Evolutionary conservation across 92 coral and sea anemone species (phyloP).

Genomic region (Phenganax marumi): DNA sequence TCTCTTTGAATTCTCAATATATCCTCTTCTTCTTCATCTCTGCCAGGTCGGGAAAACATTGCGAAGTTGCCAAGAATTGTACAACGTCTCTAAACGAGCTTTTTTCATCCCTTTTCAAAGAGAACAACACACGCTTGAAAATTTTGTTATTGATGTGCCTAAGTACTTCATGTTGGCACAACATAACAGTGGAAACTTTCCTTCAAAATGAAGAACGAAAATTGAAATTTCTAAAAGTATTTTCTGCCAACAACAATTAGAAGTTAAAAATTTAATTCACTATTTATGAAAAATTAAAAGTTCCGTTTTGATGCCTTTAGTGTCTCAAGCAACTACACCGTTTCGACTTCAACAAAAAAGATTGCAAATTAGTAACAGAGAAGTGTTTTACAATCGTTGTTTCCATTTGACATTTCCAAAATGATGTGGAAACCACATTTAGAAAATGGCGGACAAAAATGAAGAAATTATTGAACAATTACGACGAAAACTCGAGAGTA

Average conservation of each 20-base stretch:
- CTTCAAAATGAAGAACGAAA: too few species aligned
- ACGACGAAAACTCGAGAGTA: slow-evolving; percentile 63
- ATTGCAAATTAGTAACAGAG: too few species aligned
- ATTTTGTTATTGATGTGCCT: not conserved
- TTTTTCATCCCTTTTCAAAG: slow-evolving; percentile 7
- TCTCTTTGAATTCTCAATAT: slow-evolving; percentile 71
- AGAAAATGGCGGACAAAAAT: slow-evolving; percentile 91
- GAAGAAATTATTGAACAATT: slow-evolving; percentile 50
- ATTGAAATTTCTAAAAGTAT: too few species aligned
- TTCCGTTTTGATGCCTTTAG: too few species aligned
- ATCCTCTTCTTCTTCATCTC: slow-evolving; percentile 81
- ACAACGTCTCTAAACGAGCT: not conserved
- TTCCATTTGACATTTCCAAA: too few species aligned
- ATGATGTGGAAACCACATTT: not conserved
- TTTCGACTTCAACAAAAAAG: too few species aligned
- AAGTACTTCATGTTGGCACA: not conserved
- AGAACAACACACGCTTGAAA: not conserved
- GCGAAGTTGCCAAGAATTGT: not conserved
- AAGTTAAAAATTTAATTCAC: too few species aligned
- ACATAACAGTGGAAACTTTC: not conserved
- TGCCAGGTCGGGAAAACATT: slow-evolving; percentile 83
- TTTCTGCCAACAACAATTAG: too few species aligned
- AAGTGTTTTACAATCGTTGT: too few species aligned
- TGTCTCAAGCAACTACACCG: too few species aligned
- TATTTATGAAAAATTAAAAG: too few species aligned